Evolutionary conservation across 2,888 invertebrate species (phyloP).

Genomic region (Spisula subtruncata): DNA sequence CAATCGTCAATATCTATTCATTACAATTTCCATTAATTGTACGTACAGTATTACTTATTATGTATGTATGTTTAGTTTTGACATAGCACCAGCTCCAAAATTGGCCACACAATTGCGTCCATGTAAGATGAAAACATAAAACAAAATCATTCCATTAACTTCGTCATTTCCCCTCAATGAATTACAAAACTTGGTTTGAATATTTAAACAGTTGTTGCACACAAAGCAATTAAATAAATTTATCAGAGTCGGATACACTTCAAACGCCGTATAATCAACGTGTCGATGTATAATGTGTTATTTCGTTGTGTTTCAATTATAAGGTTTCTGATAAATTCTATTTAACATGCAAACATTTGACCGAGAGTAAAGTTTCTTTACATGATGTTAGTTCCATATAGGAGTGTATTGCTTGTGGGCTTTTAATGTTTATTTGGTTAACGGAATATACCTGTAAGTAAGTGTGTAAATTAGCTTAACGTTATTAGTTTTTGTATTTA

Average conservation of each 20-base stretch:
- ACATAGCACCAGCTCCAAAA: no score
- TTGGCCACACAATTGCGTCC: no score
- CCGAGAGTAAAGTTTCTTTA: background rate
- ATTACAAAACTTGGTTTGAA: background rate
- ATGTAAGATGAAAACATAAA: no score
- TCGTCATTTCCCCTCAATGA: background rate
- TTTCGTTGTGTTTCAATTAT: slow-evolving; percentile 5
- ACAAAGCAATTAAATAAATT: background rate
- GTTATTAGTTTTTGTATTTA: no score
- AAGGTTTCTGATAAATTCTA: background rate
- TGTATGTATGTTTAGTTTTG: no score
- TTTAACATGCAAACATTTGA: slow-evolving; percentile 25
- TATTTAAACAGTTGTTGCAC: background rate
- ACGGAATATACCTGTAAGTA: background rate
- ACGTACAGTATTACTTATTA: no score
- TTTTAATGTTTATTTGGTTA: background rate
- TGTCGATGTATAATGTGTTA: background rate
- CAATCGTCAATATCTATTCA: no score
- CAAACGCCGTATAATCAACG: background rate
- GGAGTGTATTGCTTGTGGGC: background rate
- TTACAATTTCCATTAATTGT: no score
- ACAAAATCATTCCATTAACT: background rate
- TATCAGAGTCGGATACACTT: background rate
- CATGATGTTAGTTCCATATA: background rate
- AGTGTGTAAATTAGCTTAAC: no score